Evolutionary conservation across 2,888 invertebrate genomes (phyloP).

Genomic region (Bruchidius siliquastri): DNA sequence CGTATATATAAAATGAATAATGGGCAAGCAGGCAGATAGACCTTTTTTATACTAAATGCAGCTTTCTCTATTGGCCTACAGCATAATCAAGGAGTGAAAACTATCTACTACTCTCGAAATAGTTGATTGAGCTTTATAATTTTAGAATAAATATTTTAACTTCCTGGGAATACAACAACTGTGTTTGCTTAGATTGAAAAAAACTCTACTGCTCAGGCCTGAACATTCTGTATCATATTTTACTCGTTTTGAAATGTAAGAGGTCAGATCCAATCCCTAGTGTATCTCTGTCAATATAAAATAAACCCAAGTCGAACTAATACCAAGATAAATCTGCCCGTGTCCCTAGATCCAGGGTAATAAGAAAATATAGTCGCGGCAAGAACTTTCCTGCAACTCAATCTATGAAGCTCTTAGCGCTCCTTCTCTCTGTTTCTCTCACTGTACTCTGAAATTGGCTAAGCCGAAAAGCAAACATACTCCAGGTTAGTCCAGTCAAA

Average conservation of each 20-base stretch:
- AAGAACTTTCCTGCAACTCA: background rate
- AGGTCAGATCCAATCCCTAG: background rate
- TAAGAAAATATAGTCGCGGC: background rate
- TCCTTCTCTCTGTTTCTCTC: background rate
- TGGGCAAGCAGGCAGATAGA: too few relatives aligned
- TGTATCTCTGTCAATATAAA: background rate
- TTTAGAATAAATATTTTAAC: too few relatives aligned
- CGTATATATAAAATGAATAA: too few relatives aligned
- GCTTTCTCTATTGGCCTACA: too few relatives aligned
- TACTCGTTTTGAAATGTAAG: background rate
- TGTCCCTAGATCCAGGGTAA: background rate
- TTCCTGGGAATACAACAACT: too few relatives aligned
- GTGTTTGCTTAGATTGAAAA: too few relatives aligned
- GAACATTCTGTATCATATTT: too few relatives aligned
- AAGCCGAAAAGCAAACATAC: background rate
- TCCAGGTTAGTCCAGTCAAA: background rate
- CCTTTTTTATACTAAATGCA: too few relatives aligned
- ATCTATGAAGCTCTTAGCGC: background rate
- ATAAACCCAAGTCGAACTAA: background rate
- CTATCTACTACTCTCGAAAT: too few relatives aligned
- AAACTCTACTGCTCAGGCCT: too few relatives aligned
- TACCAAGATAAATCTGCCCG: background rate
- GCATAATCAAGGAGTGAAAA: too few relatives aligned
- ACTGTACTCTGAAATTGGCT: background rate
- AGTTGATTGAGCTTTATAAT: too few relatives aligned